Base-by-base conservation (phyloP, 2,797 vertebrate species). In the Mormyrops boulengeri region DNA sequence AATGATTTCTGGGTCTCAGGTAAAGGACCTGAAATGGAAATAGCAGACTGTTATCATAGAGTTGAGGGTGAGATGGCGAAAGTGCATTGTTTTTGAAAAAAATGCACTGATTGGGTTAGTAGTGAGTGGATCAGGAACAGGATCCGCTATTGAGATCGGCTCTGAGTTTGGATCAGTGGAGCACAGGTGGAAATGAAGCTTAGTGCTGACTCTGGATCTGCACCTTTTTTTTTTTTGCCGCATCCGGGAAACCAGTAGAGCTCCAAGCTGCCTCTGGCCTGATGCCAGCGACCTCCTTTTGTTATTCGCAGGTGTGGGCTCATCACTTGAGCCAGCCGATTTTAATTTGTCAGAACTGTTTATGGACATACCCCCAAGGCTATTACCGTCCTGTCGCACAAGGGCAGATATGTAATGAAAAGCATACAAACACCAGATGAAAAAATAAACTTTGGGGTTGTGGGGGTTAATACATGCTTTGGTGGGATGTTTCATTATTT, bases 331-430 rank as follows among this genome's bases (percentile, higher is more conserved):
- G 94, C 93, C 93, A 93, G 94, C 94, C 94, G 94, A 95, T 96
- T 96, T 95, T 96, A 95, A 96, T 96, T 96, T 96, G 94, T 96
- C 95, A 97, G 95, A 96, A 96, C 94, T 96, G 95, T 96, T 96
- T 96, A 96, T 95, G 93, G 95, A 94, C 92, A 92, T 94, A 92
- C 94, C 94, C 95, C 94, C 93, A 94, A 95, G 95, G 95, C 95
- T 95, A 96, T 96, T 96, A 96, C 95, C 91, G 93, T 90, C 92
- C 89, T 95, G 95, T 95, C 95, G 95, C 92, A 85, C 95, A 94
- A 93, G 95, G 95, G 93, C 92, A 94, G 93, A 94, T 93, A 93
- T 93, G 94, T 96, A 95, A 96, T 95, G 95, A 95, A 96, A 95
- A 95, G 94, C 94, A 95, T 94, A 96, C 95, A 96, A 95, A 96